Conservation (phyloP, 2,113 vertebrate genomes). For the Ptilonorhynchus violaceus region DNA sequence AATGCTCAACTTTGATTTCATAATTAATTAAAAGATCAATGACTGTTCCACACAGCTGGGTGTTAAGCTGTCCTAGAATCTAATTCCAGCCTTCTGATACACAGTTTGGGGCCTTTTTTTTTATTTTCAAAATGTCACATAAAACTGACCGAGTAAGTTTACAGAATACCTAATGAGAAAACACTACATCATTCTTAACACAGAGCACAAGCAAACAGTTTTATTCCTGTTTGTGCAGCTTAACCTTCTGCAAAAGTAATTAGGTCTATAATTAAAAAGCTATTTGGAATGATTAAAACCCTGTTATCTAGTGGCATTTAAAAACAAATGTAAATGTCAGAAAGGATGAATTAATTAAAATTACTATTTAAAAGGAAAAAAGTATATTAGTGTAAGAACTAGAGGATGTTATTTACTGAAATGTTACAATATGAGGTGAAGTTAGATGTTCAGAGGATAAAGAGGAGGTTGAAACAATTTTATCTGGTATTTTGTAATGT, state of each 20-base stretch:
- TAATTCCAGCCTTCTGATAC: slow-evolving; percentile 22
- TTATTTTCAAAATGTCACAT: slow-evolving; percentile 38
- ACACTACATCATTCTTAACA: slow-evolving; percentile 62
- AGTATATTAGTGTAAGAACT: slow-evolving; percentile 42
- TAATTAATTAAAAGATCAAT: slow-evolving; percentile 60
- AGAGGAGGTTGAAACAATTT: slow-evolving; percentile 19
- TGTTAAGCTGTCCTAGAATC: slow-evolving; percentile 47
- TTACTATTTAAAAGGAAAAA: slow-evolving; percentile 69
- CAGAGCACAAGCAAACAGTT: slow-evolving; percentile 71
- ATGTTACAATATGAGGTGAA: slow-evolving; percentile 52
- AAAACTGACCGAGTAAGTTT: slow-evolving; percentile 66
- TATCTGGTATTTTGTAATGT: not conserved
- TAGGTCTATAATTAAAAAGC: slow-evolving; percentile 81
- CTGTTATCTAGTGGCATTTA: slow-evolving; percentile 80
- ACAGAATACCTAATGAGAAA: slow-evolving; percentile 66
- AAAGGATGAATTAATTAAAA: slow-evolving; percentile 79
- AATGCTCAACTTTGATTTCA: not conserved
- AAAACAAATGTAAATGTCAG: slow-evolving; percentile 83
- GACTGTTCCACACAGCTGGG: not conserved
- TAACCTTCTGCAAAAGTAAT: slow-evolving; percentile 80
- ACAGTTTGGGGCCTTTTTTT: not conserved
- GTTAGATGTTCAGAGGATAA: slow-evolving; percentile 2
- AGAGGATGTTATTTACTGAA: slow-evolving; percentile 61
- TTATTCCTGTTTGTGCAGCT: slow-evolving; percentile 77
- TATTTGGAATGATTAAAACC: slow-evolving; percentile 79